Percentiles rank a stretch among this genome's conserved stretches.
Conservation (phyloP, 2,113 vertebrate species). For the Noctilio leporinus region DNA sequence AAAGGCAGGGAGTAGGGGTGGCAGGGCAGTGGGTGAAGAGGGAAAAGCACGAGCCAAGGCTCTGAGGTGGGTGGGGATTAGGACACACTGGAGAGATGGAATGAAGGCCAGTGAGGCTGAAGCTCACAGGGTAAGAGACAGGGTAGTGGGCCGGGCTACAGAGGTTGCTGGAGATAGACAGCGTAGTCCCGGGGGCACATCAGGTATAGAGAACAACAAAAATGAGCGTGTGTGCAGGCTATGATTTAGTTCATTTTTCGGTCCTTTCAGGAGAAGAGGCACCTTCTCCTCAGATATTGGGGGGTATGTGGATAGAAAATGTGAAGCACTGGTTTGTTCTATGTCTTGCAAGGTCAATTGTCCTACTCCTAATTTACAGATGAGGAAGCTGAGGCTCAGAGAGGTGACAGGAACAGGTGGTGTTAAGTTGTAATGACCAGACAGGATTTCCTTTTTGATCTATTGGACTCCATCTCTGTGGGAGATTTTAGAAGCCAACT, state of each 20-base stretch:
- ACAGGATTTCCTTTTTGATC: neutral
- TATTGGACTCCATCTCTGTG: neutral
- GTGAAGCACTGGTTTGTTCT: neutral
- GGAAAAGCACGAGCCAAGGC: neutral
- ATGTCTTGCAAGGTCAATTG: neutral
- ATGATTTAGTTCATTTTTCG: neutral
- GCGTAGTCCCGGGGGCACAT: neutral
- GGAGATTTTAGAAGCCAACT: neutral
- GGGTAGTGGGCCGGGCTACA: neutral
- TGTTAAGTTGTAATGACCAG: neutral
- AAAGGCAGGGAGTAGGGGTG: neutral
- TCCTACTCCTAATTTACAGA: neutral
- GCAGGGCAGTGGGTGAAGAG: neutral
- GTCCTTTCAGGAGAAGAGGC: neutral
- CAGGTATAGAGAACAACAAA: neutral
- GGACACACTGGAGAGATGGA: neutral
- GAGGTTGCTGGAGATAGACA: neutral
- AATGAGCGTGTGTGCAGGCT: neutral
- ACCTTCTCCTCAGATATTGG: neutral
- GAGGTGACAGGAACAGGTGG: neutral
- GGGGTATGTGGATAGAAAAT: neutral
- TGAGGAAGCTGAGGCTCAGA: neutral
- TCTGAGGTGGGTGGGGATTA: neutral
- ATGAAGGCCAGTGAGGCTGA: neutral
- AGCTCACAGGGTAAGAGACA: neutral